Base-by-base conservation (phyloP, 2,888 invertebrate species). In the Nemurella pictetii region DNA sequence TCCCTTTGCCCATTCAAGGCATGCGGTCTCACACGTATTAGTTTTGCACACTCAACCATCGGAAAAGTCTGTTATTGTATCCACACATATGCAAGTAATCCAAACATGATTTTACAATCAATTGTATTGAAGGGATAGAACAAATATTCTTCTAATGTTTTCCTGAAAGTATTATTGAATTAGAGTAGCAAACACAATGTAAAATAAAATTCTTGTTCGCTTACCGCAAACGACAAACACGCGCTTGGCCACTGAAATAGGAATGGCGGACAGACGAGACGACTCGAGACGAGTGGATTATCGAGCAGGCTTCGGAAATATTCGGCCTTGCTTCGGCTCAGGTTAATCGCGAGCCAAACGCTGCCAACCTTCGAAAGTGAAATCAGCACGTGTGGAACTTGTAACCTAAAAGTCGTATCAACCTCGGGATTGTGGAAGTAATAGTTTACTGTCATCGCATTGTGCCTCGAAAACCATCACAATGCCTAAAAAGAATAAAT, bases 401-500 rank as follows among this genome's bases (percentile, higher is more conserved):
- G 20, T 55, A 55, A 55, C 55, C 55, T 55, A 3, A 55, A 55
- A 55, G 20, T 55, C 20, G 55, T 15, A n/a, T n/a, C n/a, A n/a
- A n/a, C n/a, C n/a, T n/a, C n/a, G n/a, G n/a, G n/a, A 20, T 55
- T n/a, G n/a, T n/a, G n/a, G n/a, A n/a, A n/a, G n/a, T n/a, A n/a
- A n/a, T n/a, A n/a, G n/a, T n/a, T n/a, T n/a, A n/a, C n/a, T n/a
- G n/a, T n/a, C n/a, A n/a, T n/a, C n/a, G n/a, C n/a, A n/a, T n/a
- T n/a, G n/a, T n/a, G 32, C 9, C 9, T 55, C 55, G n/a, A 75
- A 36, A 15, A 12, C 5, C 27, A 35, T 35, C 55, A 55, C 28
- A 26, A 82, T 82, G 82, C 29, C 82, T 25, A 27, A 27, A 72
- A 88, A 88, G 85, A 87, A 86, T 82, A 89, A 89, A 81, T 91